Base-by-base conservation (phyloP, 2,888 invertebrate species). In the Embidobia sp. region DNA sequence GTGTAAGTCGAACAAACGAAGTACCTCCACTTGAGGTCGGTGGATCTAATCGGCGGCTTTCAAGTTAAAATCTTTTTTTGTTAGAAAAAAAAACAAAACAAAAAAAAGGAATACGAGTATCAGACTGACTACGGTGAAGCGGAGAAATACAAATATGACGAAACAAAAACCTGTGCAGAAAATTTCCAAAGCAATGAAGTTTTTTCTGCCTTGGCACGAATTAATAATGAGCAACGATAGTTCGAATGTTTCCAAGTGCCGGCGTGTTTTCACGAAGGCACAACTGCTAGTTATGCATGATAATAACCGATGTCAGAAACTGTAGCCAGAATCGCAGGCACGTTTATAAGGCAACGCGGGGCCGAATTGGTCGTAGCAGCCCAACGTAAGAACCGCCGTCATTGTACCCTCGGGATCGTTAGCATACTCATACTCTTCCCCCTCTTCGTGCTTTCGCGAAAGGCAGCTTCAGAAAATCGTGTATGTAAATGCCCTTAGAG, bases 401-500 rank as follows among this genome's bases (percentile, higher is more conserved):
- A 81, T 81, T 82, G 80, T 81, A 82, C 85, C 80, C 83, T 4
- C 18, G 83, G 83, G 84, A 83, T 77, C 74, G 79, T 82, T 84
- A 80, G 79, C 79, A 78, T 73, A 81, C 67, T 79, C 35, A 53
- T 51, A 78, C 37, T n/a, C 55, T 19, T 22, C 44, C 67, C 16
- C 55, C 66, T 48, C 42, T 70, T 67, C 42, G 3, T 59, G 31
- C 79, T 6, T 22, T 22, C 3, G 22, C 73, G 8, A 3, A 10
- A 40, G 18, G 35, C 29, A 11, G 49, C 26, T 29, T 61, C 66
- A 78, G 81, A 77, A 80, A 81, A 82, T 73, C 74, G 73, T 76
- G 63, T 53, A 85, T 85, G 85, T 83, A 83, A 85, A 85, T 84
- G 81, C 74, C 80, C 79, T 79, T 80, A 74, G 80, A 76, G 79